These are phyloP conservation scores for Punctoribates punctum DNA, from an alignment of 2,888 invertebrate genomes.

Conservation along the genomic window DNA sequence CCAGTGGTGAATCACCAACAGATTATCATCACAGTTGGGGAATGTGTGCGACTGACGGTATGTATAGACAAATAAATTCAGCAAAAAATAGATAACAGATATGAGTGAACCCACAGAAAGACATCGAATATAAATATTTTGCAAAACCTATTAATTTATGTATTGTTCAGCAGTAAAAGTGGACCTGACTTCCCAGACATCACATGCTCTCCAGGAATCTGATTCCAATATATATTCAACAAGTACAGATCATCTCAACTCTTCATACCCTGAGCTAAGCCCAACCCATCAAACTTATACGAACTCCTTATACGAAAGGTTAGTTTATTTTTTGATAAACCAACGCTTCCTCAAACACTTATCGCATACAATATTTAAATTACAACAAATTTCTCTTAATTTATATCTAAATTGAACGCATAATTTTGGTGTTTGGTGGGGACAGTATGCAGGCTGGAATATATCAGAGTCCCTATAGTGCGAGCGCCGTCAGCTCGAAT, in stretches of 20 bases:
- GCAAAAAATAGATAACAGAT: background rate
- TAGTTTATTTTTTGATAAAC: background rate
- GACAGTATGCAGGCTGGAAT: conserved; percentile 37
- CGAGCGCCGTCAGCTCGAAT: conserved; percentile 42
- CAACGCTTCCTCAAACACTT: background rate
- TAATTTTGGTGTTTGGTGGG: background rate
- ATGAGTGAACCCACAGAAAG: background rate
- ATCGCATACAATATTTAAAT: background rate
- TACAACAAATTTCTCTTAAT: too few species aligned
- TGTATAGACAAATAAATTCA: background rate
- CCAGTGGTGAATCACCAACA: conserved; percentile 41
- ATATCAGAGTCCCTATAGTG: conserved; percentile 45
- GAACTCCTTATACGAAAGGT: conserved; percentile 1
- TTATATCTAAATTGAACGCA: background rate
- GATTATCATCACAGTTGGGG: conserved; percentile 25
- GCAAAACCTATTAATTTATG: too few species aligned
- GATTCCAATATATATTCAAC: conserved; percentile 15
- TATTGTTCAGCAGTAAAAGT: background rate
- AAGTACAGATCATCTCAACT: background rate
- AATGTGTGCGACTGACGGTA: conserved; percentile 20
- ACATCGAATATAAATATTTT: too few species aligned
- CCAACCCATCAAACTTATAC: conserved; percentile 13
- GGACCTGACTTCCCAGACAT: conserved; percentile 21
- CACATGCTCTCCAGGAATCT: background rate
- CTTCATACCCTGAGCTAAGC: background rate